These are phyloP conservation scores for Epizoanthus scotinus DNA, from an alignment of 92 coral and sea anemone genomes.

Conservation along the genomic window DNA sequence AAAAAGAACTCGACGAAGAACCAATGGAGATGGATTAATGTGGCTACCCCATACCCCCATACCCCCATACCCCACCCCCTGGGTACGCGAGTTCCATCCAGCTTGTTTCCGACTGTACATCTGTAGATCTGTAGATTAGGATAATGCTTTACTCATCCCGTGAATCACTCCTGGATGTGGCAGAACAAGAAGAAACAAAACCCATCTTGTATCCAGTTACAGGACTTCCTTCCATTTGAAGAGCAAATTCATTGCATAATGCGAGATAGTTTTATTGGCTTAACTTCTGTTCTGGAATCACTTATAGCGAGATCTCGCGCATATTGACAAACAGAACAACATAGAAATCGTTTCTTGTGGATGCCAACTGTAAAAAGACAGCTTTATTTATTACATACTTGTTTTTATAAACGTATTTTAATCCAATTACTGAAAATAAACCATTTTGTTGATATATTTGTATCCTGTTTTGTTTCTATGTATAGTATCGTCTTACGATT, in stretches of 20 bases:
- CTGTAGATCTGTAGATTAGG: neutral
- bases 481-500: too few relatives aligned
- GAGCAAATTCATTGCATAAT: too few relatives aligned
- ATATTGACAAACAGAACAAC: neutral
- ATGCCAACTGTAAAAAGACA: neutral
- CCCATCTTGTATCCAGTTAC: too few relatives aligned
- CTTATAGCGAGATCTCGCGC: too few relatives aligned
- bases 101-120: neutral
- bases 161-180: too few relatives aligned
- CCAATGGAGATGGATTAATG: conserved; percentile 9
- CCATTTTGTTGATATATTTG: neutral
- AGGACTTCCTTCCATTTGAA: too few relatives aligned
- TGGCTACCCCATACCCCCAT: too few relatives aligned
- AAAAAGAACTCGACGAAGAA: neutral
- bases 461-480: neutral
- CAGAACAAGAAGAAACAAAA: too few relatives aligned
- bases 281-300: too few relatives aligned
- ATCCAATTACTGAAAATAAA: neutral
- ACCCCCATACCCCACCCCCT: neutral
- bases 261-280: too few relatives aligned
- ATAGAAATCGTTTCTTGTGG: neutral
- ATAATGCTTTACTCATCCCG: too few relatives aligned
- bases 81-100: neutral
- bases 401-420: neutral
- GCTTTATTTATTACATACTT: conserved; percentile 3